Evolutionary conservation across 2,797 vertebrate genomes (phyloP).

Genomic region (Myiothlypis chrysogaster): DNA sequence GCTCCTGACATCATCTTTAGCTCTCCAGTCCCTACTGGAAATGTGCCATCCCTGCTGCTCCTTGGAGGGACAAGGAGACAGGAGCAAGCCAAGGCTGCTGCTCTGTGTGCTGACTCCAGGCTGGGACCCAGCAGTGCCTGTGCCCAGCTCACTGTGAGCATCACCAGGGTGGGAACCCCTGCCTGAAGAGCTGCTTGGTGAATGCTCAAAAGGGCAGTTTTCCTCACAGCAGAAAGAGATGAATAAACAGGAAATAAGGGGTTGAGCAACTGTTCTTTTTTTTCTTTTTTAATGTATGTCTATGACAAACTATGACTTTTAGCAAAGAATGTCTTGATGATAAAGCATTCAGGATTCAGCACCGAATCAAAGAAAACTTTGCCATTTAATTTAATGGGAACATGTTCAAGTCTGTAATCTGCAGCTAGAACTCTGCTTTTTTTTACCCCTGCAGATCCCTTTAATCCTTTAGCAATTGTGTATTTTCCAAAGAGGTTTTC

Average conservation of each 20-base stretch:
- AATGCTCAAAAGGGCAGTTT: neutral
- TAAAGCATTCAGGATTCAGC: neutral
- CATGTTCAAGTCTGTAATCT: neutral
- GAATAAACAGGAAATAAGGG: neutral
- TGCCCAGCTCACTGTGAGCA: neutral
- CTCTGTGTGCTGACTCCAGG: slow-evolving; percentile 26
- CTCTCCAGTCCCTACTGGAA: neutral
- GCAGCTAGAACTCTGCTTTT: neutral
- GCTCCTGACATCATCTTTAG: neutral
- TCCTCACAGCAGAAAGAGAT: neutral
- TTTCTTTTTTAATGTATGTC: neutral
- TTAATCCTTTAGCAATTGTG: slow-evolving; percentile 35
- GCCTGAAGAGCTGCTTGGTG: neutral
- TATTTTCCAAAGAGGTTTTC: slow-evolving; percentile 39
- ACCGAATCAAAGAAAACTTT: neutral
- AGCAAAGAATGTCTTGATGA: neutral
- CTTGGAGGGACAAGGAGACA: neutral
- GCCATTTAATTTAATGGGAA: neutral
- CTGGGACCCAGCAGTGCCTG: neutral
- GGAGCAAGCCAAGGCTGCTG: neutral
- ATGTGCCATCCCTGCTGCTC: accelerated
- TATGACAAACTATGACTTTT: neutral
- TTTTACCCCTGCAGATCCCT: neutral
- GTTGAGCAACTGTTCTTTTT: neutral
- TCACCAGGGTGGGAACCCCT: neutral